phyloP scores from a whole-genome alignment of 2,888 invertebrate genomes.

The Synergus laeviventris region DNA sequence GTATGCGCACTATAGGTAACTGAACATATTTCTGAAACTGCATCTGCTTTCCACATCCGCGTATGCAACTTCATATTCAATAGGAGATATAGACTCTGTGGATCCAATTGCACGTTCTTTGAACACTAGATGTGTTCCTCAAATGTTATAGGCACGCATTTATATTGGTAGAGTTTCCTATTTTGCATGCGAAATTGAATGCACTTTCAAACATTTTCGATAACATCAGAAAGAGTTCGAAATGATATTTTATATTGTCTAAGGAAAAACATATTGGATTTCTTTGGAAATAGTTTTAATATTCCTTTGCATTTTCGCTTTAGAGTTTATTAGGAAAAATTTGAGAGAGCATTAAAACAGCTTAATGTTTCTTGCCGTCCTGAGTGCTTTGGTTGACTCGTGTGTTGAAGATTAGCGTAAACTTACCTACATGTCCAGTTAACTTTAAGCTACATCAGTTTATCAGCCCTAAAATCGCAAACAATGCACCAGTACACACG shows the following conservation, averaged over 20 bases:
- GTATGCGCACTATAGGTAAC: slow-evolving; percentile 11
- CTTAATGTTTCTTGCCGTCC: not conserved
- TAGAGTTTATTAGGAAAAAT: not conserved
- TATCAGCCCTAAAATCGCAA: slow-evolving; percentile 25
- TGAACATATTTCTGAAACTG: slow-evolving; percentile 44
- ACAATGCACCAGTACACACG: slow-evolving; percentile 11
- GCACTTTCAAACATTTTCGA: not conserved
- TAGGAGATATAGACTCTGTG: not conserved
- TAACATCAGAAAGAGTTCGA: not conserved
- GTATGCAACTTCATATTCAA: not conserved
- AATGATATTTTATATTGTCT: not conserved
- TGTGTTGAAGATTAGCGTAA: slow-evolving; percentile 1
- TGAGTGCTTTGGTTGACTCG: not conserved
- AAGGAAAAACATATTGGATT: not conserved
- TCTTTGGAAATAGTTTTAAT: too few species aligned
- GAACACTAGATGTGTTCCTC: slow-evolving; percentile 2
- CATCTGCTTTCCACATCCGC: slow-evolving; percentile 22
- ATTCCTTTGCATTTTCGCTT: not conserved
- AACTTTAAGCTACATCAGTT: slow-evolving; percentile 23
- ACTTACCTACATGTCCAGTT: not conserved
- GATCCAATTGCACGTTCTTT: slow-evolving; percentile 6
- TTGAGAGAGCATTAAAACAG: not conserved
- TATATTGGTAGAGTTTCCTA: slow-evolving; percentile 5
- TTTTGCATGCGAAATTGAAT: not conserved
- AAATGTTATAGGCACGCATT: slow-evolving; percentile 15